Evolutionary conservation across 2,888 invertebrate genomes (phyloP).

Genomic region (Allophyes oxyacanthae): DNA sequence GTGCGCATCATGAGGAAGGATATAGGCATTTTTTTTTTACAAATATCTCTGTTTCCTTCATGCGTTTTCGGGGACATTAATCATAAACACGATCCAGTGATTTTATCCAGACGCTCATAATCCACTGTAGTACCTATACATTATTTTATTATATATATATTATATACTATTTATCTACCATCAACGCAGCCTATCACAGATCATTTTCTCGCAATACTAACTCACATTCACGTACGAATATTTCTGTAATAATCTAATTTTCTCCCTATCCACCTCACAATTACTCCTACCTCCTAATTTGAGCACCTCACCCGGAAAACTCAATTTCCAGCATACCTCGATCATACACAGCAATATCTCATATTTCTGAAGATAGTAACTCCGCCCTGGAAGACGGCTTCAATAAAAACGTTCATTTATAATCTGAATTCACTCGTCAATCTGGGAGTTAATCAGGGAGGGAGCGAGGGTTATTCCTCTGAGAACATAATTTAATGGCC

Average conservation of each 20-base stretch:
- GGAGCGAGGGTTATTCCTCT: slow-evolving; percentile 9
- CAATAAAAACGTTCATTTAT: slow-evolving; percentile 53
- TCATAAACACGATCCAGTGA: too few species aligned
- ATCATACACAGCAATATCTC: slow-evolving; percentile 17
- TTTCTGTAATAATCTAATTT: background rate
- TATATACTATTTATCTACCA: too few species aligned
- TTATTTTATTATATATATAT: too few species aligned
- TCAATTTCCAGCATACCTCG: slow-evolving; percentile 47
- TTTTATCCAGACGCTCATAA: too few species aligned
- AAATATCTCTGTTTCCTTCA: too few species aligned
- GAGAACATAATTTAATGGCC: too few species aligned
- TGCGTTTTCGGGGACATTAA: too few species aligned
- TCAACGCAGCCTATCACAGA: too few species aligned
- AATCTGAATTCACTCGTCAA: slow-evolving; percentile 45
- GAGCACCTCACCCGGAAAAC: slow-evolving; percentile 38
- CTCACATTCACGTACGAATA: background rate
- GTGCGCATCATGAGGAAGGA: too few species aligned
- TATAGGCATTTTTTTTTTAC: too few species aligned
- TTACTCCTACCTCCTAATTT: slow-evolving; percentile 36
- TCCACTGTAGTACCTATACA: too few species aligned
- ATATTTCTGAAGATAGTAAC: background rate
- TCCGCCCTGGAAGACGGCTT: slow-evolving; percentile 17
- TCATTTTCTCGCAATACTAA: background rate
- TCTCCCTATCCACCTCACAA: background rate
- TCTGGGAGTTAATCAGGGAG: slow-evolving; percentile 50